Conservation (phyloP, 2,113 vertebrate species). For the Murina feae region DNA sequence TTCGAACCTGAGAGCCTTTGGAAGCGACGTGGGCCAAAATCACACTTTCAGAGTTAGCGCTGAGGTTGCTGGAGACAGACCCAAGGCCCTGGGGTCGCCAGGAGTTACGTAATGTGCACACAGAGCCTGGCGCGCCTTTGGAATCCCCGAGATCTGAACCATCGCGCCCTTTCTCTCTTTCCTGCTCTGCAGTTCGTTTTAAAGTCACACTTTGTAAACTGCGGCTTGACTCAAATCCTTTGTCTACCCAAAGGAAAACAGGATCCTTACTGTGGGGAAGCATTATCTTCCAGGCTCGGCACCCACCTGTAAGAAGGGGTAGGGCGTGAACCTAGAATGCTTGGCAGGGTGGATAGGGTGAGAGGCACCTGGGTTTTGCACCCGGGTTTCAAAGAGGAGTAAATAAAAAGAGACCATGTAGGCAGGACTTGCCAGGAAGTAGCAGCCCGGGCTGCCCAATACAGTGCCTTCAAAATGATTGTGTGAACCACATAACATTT, state of each 20-base stretch:
- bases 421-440: not conserved
- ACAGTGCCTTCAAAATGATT: constrained; percentile 52
- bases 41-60: not conserved
- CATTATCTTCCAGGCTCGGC: constrained; percentile 22
- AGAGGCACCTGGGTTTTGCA: not conserved
- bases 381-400: constrained; percentile 15
- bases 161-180: too few relatives aligned
- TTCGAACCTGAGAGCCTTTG: not conserved
- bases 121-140: not conserved
- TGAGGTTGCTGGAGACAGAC: not conserved
- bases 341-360: not conserved
- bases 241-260: not conserved
- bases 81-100: not conserved
- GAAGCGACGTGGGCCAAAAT: not conserved
- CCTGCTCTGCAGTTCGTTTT: not conserved
- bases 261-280: not conserved
- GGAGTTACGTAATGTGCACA: not conserved
- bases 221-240: not conserved
- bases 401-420: not conserved
- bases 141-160: not conserved
- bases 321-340: not conserved
- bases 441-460: not conserved
- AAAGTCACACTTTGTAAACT: not conserved
- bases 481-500: constrained; percentile 3
- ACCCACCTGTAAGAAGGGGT: not conserved